Evolutionary conservation across 30 jellyfish, hydroid and myxozoan species (phyloP).

Genomic region (Calvadosia cruxmelitensis): DNA sequence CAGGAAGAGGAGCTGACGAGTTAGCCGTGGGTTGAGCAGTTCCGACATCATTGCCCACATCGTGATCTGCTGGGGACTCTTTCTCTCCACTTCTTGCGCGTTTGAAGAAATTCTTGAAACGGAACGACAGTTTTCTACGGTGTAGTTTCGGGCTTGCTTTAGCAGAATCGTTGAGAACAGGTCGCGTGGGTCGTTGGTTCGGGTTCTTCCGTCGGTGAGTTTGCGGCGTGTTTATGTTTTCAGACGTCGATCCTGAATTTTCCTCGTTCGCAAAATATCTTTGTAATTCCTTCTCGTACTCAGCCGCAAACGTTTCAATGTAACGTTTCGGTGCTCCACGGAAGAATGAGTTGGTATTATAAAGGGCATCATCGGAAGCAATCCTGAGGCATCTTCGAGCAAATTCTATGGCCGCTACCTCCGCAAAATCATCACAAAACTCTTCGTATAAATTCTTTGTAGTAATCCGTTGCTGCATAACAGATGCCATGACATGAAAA

Average conservation of each 20-base stretch:
- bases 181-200: background rate
- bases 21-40: background rate
- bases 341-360: conserved; percentile 52
- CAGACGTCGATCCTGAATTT: conserved; percentile 12
- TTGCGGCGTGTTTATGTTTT: background rate
- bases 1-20: background rate
- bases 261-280: conserved; percentile 36
- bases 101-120: conserved; percentile 64
- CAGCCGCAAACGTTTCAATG: conserved; percentile 47
- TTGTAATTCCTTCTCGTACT: conserved; percentile 61
- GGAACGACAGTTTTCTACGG: conserved; percentile 53
- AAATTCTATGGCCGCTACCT: conserved; percentile 75
- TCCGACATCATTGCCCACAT: background rate
- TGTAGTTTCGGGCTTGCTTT: conserved; percentile 23
- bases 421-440: conserved; percentile 70
- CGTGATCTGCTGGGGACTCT: conserved; percentile 30
- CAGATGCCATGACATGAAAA: conserved; percentile 26
- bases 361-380: conserved; percentile 44
- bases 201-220: background rate
- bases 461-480: conserved; percentile 18
- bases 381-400: conserved; percentile 66
- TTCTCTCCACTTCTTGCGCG: conserved; percentile 33
- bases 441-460: conserved; percentile 64
- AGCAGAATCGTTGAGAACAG: conserved; percentile 3
- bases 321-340: conserved; percentile 59